Evolutionary conservation across 2,113 vertebrate species (phyloP).

Genomic region (Dromas ardeola): DNA sequence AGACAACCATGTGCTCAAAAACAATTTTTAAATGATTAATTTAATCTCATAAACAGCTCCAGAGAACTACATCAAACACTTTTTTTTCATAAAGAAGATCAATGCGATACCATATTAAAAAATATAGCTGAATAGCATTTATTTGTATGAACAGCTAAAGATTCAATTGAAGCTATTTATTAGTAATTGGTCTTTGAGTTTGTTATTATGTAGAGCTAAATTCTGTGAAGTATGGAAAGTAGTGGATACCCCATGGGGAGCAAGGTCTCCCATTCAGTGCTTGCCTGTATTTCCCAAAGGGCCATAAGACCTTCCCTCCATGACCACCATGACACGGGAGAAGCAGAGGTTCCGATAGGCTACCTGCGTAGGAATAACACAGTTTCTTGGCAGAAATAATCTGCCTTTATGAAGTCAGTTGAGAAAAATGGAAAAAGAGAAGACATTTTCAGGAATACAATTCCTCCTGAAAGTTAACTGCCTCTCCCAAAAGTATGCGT

Average conservation of each 20-base stretch:
- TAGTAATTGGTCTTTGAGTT: neutral
- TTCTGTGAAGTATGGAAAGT: neutral
- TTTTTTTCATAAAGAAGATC: neutral
- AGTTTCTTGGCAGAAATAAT: neutral
- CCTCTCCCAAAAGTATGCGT: neutral
- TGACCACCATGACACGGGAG: rapidly evolving
- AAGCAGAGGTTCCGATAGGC: neutral
- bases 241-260: rapidly evolving
- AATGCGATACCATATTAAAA: neutral
- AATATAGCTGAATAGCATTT: neutral
- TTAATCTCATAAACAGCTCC: neutral
- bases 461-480: neutral
- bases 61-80: neutral
- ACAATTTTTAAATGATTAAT: neutral
- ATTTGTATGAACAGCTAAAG: neutral
- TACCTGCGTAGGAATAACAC: neutral
- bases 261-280: neutral
- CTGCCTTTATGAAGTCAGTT: neutral
- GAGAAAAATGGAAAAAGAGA: neutral
- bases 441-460: neutral
- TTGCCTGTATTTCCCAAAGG: neutral
- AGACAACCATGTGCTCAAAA: neutral
- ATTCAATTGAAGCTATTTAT: neutral
- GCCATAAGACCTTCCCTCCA: neutral
- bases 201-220: neutral